These are phyloP conservation scores for Ferdinandea cuprea DNA, from an alignment of 2,888 invertebrate genomes.

Conservation along the genomic window DNA sequence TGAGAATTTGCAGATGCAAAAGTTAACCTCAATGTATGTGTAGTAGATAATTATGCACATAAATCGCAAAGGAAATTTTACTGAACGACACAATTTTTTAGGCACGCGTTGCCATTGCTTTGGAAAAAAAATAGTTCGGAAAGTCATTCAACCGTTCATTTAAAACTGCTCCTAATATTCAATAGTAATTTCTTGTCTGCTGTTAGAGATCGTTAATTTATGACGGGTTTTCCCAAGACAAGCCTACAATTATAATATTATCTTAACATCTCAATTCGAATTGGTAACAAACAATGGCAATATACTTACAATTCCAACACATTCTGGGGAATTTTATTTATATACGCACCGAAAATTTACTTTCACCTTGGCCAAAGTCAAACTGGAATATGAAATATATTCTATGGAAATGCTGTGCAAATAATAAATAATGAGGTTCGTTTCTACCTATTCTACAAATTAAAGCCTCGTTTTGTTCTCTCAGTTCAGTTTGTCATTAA, in stretches of 20 bases:
- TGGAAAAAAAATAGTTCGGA: too few species aligned
- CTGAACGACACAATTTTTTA: too few species aligned
- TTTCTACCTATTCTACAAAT: background rate
- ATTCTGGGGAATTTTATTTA: conserved; percentile 18
- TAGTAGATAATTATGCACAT: too few species aligned
- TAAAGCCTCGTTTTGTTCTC: background rate
- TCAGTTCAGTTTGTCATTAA: background rate
- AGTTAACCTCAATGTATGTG: too few species aligned
- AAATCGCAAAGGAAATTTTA: too few species aligned
- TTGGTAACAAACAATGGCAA: background rate
- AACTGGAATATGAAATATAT: conserved; percentile 13
- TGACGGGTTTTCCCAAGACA: conserved; percentile 3
- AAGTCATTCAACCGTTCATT: too few species aligned
- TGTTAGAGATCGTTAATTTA: background rate
- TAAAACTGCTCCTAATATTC: too few species aligned
- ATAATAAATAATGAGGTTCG: conserved; percentile 19
- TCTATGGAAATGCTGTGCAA: conserved; percentile 17
- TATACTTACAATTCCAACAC: background rate
- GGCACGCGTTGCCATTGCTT: too few species aligned
- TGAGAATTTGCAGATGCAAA: too few species aligned
- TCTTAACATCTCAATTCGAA: background rate
- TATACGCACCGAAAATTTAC: background rate
- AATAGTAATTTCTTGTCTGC: background rate
- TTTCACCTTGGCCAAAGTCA: conserved; percentile 27
- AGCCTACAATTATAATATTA: background rate